These are phyloP conservation scores for Loripinus fragilis DNA, from an alignment of 2,888 invertebrate genomes.

Conservation along the genomic window DNA sequence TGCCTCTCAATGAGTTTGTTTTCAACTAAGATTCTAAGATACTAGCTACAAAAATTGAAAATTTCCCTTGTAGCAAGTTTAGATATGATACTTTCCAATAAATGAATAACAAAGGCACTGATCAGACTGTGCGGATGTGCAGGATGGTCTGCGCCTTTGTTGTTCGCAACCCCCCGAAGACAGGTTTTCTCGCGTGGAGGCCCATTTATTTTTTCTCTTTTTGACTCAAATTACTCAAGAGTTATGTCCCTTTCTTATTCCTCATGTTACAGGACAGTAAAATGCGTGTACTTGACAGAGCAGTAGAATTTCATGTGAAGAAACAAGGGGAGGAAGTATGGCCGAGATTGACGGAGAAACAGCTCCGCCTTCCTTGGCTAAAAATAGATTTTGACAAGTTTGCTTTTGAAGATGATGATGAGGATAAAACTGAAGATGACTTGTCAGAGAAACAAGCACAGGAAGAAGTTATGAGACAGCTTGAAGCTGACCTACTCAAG, in stretches of 20 bases:
- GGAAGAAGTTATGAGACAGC: conserved; percentile 62
- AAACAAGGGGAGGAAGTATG: conserved; percentile 90
- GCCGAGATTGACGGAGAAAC: conserved; percentile 92
- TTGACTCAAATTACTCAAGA: no score
- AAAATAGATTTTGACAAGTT: conserved; percentile 97
- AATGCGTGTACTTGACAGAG: conserved; percentile 87
- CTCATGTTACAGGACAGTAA: conserved; percentile 73
- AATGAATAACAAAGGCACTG: no score
- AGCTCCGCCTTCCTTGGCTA: conserved; percentile 94
- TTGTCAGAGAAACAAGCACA: conserved; percentile 45
- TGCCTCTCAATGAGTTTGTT: no score
- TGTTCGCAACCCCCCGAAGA: neutral
- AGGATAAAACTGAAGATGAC: conserved; percentile 77
- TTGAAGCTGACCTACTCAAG: conserved; percentile 59
- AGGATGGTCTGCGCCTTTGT: no score
- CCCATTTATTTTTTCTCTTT: no score
- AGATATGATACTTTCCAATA: no score
- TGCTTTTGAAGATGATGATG: conserved; percentile 91
- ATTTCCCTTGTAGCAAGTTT: no score
- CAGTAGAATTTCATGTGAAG: conserved; percentile 90
- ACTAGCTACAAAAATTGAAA: no score
- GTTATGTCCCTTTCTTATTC: no score
- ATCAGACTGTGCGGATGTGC: no score
- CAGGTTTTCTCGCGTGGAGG: no score
- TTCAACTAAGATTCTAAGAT: no score